Percentiles rank a stretch among this genome's conserved stretches.
Conservation (phyloP, 2,113 vertebrate species). For the Sialia sialis region DNA sequence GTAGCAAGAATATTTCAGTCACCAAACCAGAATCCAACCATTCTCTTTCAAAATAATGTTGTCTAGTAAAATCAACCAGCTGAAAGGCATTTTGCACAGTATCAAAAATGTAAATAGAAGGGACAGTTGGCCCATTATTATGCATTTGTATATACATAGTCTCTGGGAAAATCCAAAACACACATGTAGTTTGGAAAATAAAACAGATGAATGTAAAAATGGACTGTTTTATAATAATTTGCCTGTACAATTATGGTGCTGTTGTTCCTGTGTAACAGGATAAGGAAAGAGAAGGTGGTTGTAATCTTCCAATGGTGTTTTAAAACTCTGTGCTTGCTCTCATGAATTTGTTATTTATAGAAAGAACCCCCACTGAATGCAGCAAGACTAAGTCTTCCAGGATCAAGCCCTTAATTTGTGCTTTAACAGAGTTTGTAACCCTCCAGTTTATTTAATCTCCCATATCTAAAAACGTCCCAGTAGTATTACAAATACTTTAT, state of each 20-base stretch:
- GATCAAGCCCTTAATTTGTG: slow-evolving; percentile 18
- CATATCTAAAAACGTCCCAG: not conserved
- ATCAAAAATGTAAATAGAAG: slow-evolving; percentile 16
- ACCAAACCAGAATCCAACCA: not conserved
- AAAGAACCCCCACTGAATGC: not conserved
- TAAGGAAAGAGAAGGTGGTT: not conserved
- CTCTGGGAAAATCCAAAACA: not conserved
- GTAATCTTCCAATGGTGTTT: not conserved
- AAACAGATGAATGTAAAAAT: not conserved
- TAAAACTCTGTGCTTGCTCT: not conserved
- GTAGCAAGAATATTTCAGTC: not conserved
- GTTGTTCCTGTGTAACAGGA: not conserved
- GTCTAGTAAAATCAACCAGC: slow-evolving; percentile 17
- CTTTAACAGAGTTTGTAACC: not conserved
- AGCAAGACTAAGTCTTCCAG: not conserved
- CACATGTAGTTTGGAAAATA: not conserved
- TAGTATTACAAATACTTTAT: slow-evolving; percentile 5
- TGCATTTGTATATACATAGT: not conserved
- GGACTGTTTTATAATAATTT: not conserved
- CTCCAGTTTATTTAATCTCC: slow-evolving; percentile 1
- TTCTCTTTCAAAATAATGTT: not conserved
- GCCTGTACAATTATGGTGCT: not conserved
- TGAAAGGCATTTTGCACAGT: slow-evolving; percentile 18
- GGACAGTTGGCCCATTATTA: not conserved
- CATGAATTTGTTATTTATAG: not conserved